Base-by-base conservation (phyloP, 2,797 vertebrate species). In the Pogonophryne albipinna region DNA sequence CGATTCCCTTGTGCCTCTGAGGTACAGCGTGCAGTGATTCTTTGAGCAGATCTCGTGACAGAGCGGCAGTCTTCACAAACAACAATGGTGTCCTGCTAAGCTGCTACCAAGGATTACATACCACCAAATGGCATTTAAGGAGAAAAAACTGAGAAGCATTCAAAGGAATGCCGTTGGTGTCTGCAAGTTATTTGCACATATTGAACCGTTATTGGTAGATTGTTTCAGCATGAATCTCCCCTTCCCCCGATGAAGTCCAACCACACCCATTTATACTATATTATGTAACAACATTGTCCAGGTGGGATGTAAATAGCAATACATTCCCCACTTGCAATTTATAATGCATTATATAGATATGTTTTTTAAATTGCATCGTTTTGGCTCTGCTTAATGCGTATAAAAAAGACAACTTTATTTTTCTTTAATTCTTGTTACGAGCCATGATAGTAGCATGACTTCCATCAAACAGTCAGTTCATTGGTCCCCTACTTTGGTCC, bases 41-140 rank as follows among this genome's bases (percentile, higher is more conserved):
- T 73, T 50, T 34, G 63, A 16, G 59, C 75, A 31, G 61, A 80
- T 71, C 62, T 82, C 68, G 56, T 75, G 78, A 87, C 68, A 74
- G 80, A 71, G 68, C 75, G 55, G 72, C 62, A 78, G 42, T 49
- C 71, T 65, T 70, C 66, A 20, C 65, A 58, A 58, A 82, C 77
- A 76, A 59, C 79, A 78, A n/a, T 19, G 9, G 70, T 34, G 57
- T 76, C 74, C 66, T 31, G 62, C 79, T 60, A 79, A 52, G 66
- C 71, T 34, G 67, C 74, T 71, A 34, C 68, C n/a, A 67, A 60
- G 58, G 47, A 80, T 81, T 66, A 71, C 41, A 45, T 49, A 66
- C 76, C 66, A 3, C 56, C 13, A 20, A 19, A 41, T 66, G 58
- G 64, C 56, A 66, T 64, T 71, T 59, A 73, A 59, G 14, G 50